Percentiles rank a stretch among this genome's conserved stretches.
phyloP scores from a whole-genome alignment of 2,888 invertebrate species.

The Steinernema hermaphroditum region DNA sequence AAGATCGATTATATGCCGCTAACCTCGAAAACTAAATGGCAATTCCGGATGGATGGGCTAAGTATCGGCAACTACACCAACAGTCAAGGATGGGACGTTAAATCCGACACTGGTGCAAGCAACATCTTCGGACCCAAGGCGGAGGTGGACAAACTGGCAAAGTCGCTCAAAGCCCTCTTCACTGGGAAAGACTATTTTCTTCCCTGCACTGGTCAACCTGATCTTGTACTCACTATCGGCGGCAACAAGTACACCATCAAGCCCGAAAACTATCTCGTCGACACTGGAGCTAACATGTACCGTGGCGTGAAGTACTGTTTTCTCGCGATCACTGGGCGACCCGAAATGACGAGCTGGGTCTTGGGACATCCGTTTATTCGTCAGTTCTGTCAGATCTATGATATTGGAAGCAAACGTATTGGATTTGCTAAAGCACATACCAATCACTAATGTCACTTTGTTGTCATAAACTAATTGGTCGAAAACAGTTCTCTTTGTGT shows the following conservation, averaged over 20 bases:
- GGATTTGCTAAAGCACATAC: neutral
- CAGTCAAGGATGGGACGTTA: slow-evolving; percentile 43
- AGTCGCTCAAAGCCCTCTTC: slow-evolving; percentile 39
- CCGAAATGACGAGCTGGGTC: neutral
- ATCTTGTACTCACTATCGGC: slow-evolving; percentile 41
- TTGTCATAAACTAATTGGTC: no score
- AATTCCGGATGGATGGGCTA: slow-evolving; percentile 43
- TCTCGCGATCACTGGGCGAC: neutral
- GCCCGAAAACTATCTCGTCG: neutral
- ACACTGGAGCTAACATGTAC: neutral
- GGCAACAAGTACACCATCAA: slow-evolving; percentile 1
- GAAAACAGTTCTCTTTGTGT: no score
- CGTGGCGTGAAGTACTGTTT: neutral
- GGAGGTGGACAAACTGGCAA: slow-evolving; percentile 40
- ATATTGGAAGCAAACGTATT: neutral
- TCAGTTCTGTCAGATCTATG: neutral
- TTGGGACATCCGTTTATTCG: neutral
- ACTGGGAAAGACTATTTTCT: slow-evolving; percentile 37
- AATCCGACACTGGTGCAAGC: slow-evolving; percentile 57
- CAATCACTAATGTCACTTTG: no score
- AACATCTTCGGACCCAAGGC: slow-evolving; percentile 47
- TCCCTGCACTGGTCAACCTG: slow-evolving; percentile 39
- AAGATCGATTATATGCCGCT: slow-evolving; percentile 49
- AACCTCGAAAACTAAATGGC: slow-evolving; percentile 56
- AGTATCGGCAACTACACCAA: slow-evolving; percentile 43